phyloP scores from a whole-genome alignment of 2,113 vertebrate species.

The Istiophorus platypterus region DNA sequence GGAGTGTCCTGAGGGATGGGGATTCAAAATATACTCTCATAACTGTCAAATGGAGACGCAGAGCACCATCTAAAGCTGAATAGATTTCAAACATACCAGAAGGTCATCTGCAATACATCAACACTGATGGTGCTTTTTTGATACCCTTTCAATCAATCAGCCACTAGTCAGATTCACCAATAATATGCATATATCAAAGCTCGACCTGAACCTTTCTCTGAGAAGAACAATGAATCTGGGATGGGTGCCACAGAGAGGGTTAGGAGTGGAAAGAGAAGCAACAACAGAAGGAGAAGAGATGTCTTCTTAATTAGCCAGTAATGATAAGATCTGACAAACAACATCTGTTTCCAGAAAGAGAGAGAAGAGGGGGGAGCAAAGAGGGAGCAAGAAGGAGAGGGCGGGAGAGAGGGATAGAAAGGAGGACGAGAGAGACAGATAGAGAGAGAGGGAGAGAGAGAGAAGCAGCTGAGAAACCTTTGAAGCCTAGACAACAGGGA shows the following conservation, averaged over 20 bases:
- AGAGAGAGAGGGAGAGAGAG: slow-evolving; percentile 30
- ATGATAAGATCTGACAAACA: slow-evolving; percentile 91
- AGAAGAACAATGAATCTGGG: slow-evolving; percentile 76
- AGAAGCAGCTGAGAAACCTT: slow-evolving; percentile 72
- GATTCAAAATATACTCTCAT: slow-evolving; percentile 79
- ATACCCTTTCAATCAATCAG: slow-evolving; percentile 69
- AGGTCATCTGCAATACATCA: slow-evolving; percentile 53
- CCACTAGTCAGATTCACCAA: slow-evolving; percentile 62
- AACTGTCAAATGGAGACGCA: slow-evolving; percentile 74
- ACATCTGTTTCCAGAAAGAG: slow-evolving; percentile 86
- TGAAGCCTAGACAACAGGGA: slow-evolving; percentile 82
- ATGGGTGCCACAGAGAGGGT: slow-evolving; percentile 72
- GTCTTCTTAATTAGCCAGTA: slow-evolving; percentile 87
- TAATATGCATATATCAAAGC: slow-evolving; percentile 64
- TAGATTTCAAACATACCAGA: slow-evolving; percentile 58
- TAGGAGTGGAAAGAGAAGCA: slow-evolving; percentile 79
- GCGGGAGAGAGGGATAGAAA: slow-evolving; percentile 38
- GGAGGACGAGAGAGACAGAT: slow-evolving; percentile 44
- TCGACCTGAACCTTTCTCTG: slow-evolving; percentile 51
- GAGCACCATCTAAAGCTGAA: slow-evolving; percentile 61
- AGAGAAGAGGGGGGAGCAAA: slow-evolving; percentile 36
- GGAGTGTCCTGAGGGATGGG: slow-evolving; percentile 73
- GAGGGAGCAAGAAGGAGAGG: slow-evolving; percentile 52
- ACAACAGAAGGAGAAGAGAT: slow-evolving; percentile 83
- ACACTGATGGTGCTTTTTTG: slow-evolving; percentile 37